phyloP scores from a whole-genome alignment of 2,888 invertebrate species.

The Peribatodes rhomboidaria region DNA sequence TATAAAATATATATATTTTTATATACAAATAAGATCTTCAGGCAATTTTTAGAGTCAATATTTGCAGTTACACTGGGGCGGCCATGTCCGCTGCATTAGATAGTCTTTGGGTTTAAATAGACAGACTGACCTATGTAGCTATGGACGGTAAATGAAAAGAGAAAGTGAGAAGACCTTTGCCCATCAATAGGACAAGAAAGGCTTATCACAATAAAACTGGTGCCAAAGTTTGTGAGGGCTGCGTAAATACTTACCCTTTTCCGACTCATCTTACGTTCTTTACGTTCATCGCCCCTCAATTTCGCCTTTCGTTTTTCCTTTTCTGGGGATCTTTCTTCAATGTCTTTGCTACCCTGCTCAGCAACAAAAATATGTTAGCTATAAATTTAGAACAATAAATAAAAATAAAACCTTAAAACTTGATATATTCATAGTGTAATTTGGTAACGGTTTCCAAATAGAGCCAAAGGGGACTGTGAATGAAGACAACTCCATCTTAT shows the following conservation, averaged over 20 bases:
- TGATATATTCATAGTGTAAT: background rate
- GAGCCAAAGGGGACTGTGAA: constrained; percentile 68
- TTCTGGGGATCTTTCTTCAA: constrained; percentile 87
- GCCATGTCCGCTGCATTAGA: background rate
- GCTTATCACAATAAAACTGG: background rate
- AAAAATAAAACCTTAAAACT: constrained; percentile 2
- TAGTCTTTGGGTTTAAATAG: background rate
- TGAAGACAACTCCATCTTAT: constrained; percentile 52
- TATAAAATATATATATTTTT: too few species aligned
- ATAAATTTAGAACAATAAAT: constrained; percentile 16
- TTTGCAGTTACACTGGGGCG: background rate
- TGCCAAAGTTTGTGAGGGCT: constrained; percentile 25
- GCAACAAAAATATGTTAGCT: constrained; percentile 45
- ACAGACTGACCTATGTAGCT: too few species aligned
- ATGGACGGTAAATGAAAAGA: too few species aligned
- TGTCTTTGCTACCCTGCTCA: constrained; percentile 86
- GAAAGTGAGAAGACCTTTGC: background rate
- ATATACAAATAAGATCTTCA: too few species aligned
- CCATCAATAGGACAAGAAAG: background rate
- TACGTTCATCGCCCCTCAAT: constrained; percentile 86
- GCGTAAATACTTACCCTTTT: constrained; percentile 88
- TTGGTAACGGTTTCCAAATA: background rate
- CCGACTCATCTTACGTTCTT: constrained; percentile 93
- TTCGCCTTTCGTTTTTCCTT: constrained; percentile 92
- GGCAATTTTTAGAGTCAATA: too few species aligned